Base-by-base conservation (phyloP, 2,113 vertebrate species). In the Trochalopteron elliotii region DNA sequence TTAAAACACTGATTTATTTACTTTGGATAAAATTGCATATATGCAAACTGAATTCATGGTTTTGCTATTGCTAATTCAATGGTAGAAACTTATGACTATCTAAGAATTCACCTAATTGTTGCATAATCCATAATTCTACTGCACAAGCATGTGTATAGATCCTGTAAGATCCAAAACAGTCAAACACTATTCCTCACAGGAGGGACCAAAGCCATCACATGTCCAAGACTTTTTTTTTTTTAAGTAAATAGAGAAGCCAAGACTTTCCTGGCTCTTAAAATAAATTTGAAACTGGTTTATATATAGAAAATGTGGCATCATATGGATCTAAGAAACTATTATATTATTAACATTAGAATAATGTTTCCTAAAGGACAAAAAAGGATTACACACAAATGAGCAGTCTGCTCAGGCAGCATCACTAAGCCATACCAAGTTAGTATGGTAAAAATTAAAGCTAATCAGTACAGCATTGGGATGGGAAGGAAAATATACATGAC, bases 1-100 rank as follows among this genome's bases (percentile, higher is more conserved):
- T 98, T 97, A 97, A 97, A 97, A 92, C 31, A 53, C 50, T 82
- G 52, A 94, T 97, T 97, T 85, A 95, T 90, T 97, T 97, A 90
- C n/a, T 86, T 96, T 91, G 69, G 40, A 47, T 94, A 95, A 96
- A 97, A 96, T 95, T 81, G 61, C 53, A 40, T 59, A 77, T 69
- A 61, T n/a, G 81, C 61, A 94, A 85, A 94, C 27, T 31, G 87
- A 97, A 94, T 81, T 42, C 42, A 22, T 83, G 31, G 2, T 17
- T 94, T 92, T 89, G 16, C 67, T 94, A 56, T 80, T 95, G 24
- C 7, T 90, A 94, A 82, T 85, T 65, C 64, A 77, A 63, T 74
- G 53, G 31, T 95, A 81, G 63, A 90, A 90, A 92, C 22, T 74
- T 44, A 68, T 8, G 11, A 67, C n/a, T 77, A 76, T 56, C n/a